Base-by-base conservation (phyloP, 2,797 vertebrate genomes). In the Squalus acanthias region DNA sequence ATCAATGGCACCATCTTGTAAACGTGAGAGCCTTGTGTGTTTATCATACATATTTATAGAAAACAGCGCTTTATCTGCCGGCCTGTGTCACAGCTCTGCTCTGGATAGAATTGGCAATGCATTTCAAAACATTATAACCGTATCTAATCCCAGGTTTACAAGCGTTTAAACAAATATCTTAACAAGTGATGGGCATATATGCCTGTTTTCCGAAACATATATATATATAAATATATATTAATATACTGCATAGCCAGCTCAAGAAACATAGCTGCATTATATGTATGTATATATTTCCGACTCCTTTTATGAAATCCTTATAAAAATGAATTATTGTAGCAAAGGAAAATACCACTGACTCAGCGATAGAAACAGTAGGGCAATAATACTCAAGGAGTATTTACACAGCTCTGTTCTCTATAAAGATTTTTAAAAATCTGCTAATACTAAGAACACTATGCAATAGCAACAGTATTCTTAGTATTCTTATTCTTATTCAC, bases 21-120 rank as follows among this genome's bases (percentile, higher is more conserved):
- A 99, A 99, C 99, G 99, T 99, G 98, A 98, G 98, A 99, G 98
- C 98, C 98, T 97, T 98, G 98, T 98, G 98, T 99, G 99, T 99
- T 99, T 98, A 99, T 99, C 98, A 98, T 97, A 97, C 98, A 99
- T 99, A 99, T 99, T 99, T 99, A 99, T 98, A 98, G 98, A 95
- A 60, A 76, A 53, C 33, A 63, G 39, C 70, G 70, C 70, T 74
- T 95, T 72, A 95, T 76, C 70, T 57, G 29, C 94, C 46, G 50
- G 70, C 46, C 94, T 74, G 70, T n/a, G 50, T 57, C 33, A 15
- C 46, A 26, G 94, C 24, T 76, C 94, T 95, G 94, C 67, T 57
- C 10, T n/a, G 67, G 1, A 29, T 57, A 72, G 69, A 57, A 46
- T 26, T 29, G 24, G 29, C 67, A 95, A 57, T 57, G 53, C 70